Conservation (phyloP, 2,888 invertebrate species). For the Trileptium ribeirensis region DNA sequence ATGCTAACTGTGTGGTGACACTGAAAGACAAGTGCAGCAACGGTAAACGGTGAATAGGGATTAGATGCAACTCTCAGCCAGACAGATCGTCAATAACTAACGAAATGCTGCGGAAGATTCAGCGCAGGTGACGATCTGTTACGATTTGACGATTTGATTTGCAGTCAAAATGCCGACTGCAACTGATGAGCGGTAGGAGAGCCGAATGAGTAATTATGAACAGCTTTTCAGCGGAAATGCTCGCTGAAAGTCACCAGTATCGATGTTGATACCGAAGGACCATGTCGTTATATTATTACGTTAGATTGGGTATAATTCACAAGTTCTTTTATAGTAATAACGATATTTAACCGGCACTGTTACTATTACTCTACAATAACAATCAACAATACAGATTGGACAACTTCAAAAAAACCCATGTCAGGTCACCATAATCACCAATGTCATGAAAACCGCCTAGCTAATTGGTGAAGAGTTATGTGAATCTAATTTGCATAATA, state of each 20-base stretch:
- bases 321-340: background rate
- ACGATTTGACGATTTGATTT: background rate
- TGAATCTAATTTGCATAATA: background rate
- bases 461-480: too few species aligned
- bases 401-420: background rate
- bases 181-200: background rate
- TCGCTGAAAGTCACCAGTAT: background rate
- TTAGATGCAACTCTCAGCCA: too few species aligned
- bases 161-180: background rate
- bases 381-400: too few species aligned
- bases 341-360: background rate
- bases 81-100: too few species aligned
- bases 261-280: background rate
- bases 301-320: background rate
- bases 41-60: too few species aligned
- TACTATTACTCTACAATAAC: background rate
- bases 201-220: background rate
- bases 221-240: background rate
- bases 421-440: background rate
- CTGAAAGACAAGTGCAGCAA: too few species aligned
- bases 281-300: background rate
- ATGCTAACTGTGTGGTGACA: too few species aligned
- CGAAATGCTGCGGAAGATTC: too few species aligned
- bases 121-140: background rate
- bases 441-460: too few species aligned